These are phyloP conservation scores for Exocentrus adspersus DNA, from an alignment of 2,888 invertebrate species.

Conservation along the genomic window DNA sequence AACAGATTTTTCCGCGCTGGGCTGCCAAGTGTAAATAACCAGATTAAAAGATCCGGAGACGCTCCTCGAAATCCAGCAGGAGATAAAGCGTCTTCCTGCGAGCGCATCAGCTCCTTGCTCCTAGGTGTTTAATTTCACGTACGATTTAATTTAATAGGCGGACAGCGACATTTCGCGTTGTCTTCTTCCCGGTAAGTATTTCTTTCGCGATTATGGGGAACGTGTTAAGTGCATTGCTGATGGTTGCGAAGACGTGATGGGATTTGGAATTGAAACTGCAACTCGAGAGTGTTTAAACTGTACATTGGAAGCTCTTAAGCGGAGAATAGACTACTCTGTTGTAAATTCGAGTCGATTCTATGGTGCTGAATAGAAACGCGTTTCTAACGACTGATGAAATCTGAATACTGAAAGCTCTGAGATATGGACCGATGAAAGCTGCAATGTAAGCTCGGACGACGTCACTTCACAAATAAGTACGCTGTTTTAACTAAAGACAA, in stretches of 20 bases:
- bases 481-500: too few species aligned
- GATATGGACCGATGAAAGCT: too few species aligned
- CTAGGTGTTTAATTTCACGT: constrained; percentile 45
- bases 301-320: constrained; percentile 12
- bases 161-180: constrained; percentile 13
- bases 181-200: constrained; percentile 17
- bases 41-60: background rate
- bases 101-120: constrained; percentile 24
- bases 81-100: background rate
- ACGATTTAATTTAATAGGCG: constrained; percentile 44
- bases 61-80: background rate
- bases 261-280: constrained; percentile 24
- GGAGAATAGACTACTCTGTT: too few species aligned
- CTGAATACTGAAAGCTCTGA: too few species aligned
- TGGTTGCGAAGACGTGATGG: constrained; percentile 23
- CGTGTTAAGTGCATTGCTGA: constrained; percentile 26
- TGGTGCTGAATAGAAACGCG: too few species aligned
- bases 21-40: background rate
- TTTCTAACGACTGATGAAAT: too few species aligned
- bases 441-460: too few species aligned
- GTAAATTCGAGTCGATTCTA: too few species aligned
- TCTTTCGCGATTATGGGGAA: constrained; percentile 21
- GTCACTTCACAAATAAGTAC: too few species aligned
- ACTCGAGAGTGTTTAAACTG: constrained; percentile 7
- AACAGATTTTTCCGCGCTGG: background rate